Base-by-base conservation (phyloP, 2,888 invertebrate species). In the Eretmocerus hayati region DNA sequence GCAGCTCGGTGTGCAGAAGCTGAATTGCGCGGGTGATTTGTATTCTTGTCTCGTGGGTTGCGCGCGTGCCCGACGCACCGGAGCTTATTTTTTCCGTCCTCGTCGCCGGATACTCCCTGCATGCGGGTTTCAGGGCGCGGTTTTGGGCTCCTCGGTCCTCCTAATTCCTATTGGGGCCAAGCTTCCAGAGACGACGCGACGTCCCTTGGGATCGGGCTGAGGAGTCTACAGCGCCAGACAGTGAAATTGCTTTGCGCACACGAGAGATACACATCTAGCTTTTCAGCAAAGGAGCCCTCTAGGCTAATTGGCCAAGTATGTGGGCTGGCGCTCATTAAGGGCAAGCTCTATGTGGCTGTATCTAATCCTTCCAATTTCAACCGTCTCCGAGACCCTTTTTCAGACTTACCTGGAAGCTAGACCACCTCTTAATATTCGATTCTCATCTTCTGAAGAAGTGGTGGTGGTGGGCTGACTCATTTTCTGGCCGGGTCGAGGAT, bases 21-120 rank as follows among this genome's bases (percentile, higher is more conserved):
- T n/a, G n/a, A n/a, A n/a, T 9, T 16, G 9, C 26, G 26, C 26
- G 26, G 38, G 51, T 56, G 55, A 56, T 56, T 58, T 58, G 56
- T 58, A 56, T 58, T 53, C 55, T 21, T 42, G 23, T 22, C 46
- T 33, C 42, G 39, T 30, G 37, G 4, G 26, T 16, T 26, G 26
- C 26, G 26, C 6, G 26, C 26, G 26, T n/a, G n/a, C 11, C 32
- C 16, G 13, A 18, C 20, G 35, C 16, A 5, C 8, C 26, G 26
- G 21, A 5, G 15, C 16, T 33, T 22, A 11, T 26, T 26, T 42
- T 26, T 35, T 31, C 21, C 19, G n/a, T n/a, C n/a, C n/a, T n/a
- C 11, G 26, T 11, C 8, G 26, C 26, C 26, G 26, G 26, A 26
- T 32, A 16, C 15, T 23, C 21, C 21, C 21, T 16, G 9, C 21